These are phyloP conservation scores for Esox masquinongy DNA, from an alignment of 2,797 vertebrate species.

Conservation along the genomic window DNA sequence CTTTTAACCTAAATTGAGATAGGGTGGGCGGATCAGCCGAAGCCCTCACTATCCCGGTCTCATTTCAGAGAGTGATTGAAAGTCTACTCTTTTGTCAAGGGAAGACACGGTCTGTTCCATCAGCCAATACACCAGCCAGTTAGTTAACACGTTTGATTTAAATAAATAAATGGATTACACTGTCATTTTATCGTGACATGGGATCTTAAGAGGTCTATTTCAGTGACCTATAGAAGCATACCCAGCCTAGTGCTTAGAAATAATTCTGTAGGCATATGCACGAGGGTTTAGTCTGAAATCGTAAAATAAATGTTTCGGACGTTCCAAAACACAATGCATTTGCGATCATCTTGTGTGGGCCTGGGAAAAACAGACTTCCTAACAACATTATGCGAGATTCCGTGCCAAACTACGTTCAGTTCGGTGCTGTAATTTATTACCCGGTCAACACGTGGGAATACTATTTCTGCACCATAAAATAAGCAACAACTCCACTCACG, in stretches of 20 bases:
- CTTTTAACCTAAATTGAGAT: too few species aligned
- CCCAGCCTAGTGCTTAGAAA: neutral
- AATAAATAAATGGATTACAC: neutral
- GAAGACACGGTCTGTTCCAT: too few species aligned
- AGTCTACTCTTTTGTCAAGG: neutral
- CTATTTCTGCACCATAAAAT: conserved; percentile 69
- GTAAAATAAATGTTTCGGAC: neutral
- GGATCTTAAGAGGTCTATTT: neutral
- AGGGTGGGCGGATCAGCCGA: too few species aligned
- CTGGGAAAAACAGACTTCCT: neutral
- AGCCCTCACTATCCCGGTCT: neutral
- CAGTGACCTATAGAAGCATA: neutral
- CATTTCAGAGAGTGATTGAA: neutral
- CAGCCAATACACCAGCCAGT: too few species aligned
- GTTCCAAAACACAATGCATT: conserved; percentile 34
- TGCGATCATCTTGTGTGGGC: conserved; percentile 51
- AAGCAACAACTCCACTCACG: conserved; percentile 62
- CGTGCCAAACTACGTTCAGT: conserved; percentile 36
- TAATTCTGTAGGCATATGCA: neutral
- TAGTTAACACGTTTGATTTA: too few species aligned
- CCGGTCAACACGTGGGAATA: conserved; percentile 78
- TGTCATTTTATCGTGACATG: neutral
- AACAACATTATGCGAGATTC: conserved; percentile 26
- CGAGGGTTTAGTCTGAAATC: neutral
- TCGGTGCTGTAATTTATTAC: conserved; percentile 69